These are phyloP conservation scores for Pseudomyrmex pallidus DNA, from an alignment of 1,140 invertebrate species.

Conservation along the genomic window DNA sequence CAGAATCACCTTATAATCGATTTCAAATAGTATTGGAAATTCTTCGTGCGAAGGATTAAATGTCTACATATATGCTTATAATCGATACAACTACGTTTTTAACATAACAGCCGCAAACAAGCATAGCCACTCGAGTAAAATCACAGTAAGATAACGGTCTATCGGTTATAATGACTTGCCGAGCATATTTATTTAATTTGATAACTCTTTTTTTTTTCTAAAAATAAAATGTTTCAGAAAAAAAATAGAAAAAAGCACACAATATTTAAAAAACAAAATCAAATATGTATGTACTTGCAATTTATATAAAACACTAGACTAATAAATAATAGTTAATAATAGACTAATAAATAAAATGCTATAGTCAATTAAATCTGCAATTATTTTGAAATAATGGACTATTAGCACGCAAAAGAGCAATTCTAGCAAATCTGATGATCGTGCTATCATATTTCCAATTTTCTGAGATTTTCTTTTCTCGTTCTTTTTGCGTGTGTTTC, in stretches of 20 bases:
- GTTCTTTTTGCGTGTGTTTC: neutral
- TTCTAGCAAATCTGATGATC: conserved; percentile 24
- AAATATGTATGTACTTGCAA: neutral
- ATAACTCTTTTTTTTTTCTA: neutral
- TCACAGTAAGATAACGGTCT: conserved; percentile 9
- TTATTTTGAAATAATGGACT: neutral
- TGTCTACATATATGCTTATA: conserved; percentile 15
- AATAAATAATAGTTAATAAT: neutral
- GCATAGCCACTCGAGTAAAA: conserved; percentile 5
- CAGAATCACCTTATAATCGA: neutral
- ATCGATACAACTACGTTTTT: neutral
- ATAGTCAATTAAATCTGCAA: neutral
- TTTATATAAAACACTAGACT: neutral
- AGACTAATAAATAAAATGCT: conserved; percentile 7
- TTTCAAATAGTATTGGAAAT: neutral
- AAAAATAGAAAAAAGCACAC: neutral
- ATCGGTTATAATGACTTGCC: conserved; percentile 20
- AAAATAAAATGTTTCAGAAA: conserved; percentile 23
- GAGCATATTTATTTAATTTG: conserved; percentile 25
- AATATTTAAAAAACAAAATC: neutral
- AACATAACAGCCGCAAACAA: conserved; percentile 7
- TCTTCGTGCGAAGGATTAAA: neutral
- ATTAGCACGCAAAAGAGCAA: neutral
- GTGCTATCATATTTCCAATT: neutral
- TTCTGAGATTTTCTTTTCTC: neutral